Evolutionary conservation across 1,140 invertebrate species (phyloP), one percentile per base, ranked within the genome.

Genomic region (Varroa destructor): DNA sequence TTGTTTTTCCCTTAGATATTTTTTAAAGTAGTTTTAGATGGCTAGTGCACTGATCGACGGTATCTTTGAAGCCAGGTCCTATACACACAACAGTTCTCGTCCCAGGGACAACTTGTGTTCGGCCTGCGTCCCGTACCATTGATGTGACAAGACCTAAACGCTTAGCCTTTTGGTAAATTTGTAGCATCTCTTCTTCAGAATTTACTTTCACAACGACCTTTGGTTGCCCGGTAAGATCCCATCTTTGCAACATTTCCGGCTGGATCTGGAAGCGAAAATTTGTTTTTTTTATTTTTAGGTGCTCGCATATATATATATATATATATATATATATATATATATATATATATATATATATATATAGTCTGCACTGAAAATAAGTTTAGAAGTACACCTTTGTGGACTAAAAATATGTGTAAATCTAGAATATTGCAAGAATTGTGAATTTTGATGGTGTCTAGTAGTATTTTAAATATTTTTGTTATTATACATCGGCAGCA

Each of bases 11-110:
- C 25, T 25, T 25, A 25, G 25, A 25, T 25, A 25, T 25, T 51
- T 55, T 3, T 84, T 82, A 91, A 78, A 88, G 86, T 56, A 94
- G 81, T 81, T 91, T 92, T 71, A 95, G 84, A 81, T 93, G 87
- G 56, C 90, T 90, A 72, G 91, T 92, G 43, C 94, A 85, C 82
- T 85, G 78, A 81, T 94, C 87, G 75, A 96, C 84, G 43, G 87
- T 76, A 75, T 83, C 79, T 75, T 84, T 84, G 71, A 86, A 85
- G 51, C 88, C 81, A 74, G 82, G 93, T n/a, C 93, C 93, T 74
- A 97, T 83, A 6, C 88, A 91, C 71, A 94, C 81, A 36, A 95
- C 92, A 74, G 93, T 97, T 75, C 84, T 84, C 37, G 89, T 88
- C 73, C 91, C 92, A 40, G 86, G 82, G 51, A 86, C 85, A 74